Evolutionary conservation across 2,113 vertebrate genomes (phyloP), one percentile per base, ranked within the genome.

Genomic region (Scomber scombrus): DNA sequence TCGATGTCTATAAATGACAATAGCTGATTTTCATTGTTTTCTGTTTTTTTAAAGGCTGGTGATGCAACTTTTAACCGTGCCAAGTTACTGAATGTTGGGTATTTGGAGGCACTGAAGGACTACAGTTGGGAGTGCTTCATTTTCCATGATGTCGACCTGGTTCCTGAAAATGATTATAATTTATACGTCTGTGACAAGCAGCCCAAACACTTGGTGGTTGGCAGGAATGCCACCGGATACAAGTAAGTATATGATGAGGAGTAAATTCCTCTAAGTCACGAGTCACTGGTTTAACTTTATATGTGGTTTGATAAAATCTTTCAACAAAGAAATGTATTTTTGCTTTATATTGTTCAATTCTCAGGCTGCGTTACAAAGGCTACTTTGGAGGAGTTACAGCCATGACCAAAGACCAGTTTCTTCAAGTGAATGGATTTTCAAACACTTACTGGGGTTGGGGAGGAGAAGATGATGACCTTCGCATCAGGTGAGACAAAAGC

Each of bases 391-490:
- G 98, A 47, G 98, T 99, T 71, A 97, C 97, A 43, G 98, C 97
- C 58, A 90, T 99, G 95, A 97, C 95, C 70, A 95, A 84, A 92
- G 95, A 97, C 3, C 98, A 99, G 55, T 99, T 99, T 93, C 82
- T 76, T 75, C 93, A 92, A 92, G 97, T 99, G 64, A 99, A 99
- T 80, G 98, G 98, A 86, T 99, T 99, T 91, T 97, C 98, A 47
- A 99, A 99, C 95, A 95, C 81, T 57, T 99, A 99, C 95, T 99
- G 98, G 98, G 98, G 98, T 52, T 99, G 98, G 98, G 98, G 98
- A 54, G 98, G 96, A 85, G 98, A 99, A 93, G 98, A 99, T n/a
- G 98, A 99, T 2, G 98, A 99, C 85, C 97, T 99, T 85, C 95
- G 96, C 54, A 94, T 96, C 92, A 96, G 98, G 98, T 99, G 91